These are phyloP conservation scores for Pteronura brasiliensis DNA, from an alignment of 2,113 vertebrate genomes.

Conservation along the genomic window DNA sequence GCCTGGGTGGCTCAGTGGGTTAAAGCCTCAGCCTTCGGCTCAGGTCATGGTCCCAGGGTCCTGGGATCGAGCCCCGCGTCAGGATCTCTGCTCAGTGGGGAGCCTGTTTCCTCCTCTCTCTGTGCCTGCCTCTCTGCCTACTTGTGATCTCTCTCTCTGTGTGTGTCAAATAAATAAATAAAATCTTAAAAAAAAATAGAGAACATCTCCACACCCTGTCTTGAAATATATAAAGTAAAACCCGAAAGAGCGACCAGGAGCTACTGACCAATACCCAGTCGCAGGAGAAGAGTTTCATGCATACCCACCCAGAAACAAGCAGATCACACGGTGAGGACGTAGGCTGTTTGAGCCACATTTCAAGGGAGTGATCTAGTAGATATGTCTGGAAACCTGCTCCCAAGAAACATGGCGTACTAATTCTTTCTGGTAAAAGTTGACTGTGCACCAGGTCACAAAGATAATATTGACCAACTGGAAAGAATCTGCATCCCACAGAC, in stretches of 20 bases:
- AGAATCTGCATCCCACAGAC: not conserved
- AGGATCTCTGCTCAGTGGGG: too few species aligned
- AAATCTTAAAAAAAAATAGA: too few species aligned
- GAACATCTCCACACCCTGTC: not conserved
- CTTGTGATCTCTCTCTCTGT: too few species aligned
- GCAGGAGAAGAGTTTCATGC: not conserved
- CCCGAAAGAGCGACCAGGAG: not conserved
- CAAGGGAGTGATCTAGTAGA: not conserved
- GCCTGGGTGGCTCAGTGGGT: not conserved
- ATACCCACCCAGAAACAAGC: not conserved
- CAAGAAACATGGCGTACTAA: not conserved
- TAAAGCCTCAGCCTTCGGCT: not conserved
- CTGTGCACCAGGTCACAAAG: not conserved
- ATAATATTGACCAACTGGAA: not conserved
- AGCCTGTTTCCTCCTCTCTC: too few species aligned
- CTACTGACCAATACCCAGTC: not conserved
- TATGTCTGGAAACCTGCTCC: not conserved
- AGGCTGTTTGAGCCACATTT: slow-evolving; percentile 31
- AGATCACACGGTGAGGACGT: not conserved
- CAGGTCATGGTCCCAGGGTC: too few species aligned
- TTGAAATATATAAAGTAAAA: slow-evolving; percentile 21
- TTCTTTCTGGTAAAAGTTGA: slow-evolving; percentile 25
- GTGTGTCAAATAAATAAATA: too few species aligned
- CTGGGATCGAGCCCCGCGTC: too few species aligned
- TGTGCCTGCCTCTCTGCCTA: too few species aligned